These are phyloP conservation scores for Acromyrmex heyeri DNA, from an alignment of 1,140 invertebrate genomes.

Conservation along the genomic window DNA sequence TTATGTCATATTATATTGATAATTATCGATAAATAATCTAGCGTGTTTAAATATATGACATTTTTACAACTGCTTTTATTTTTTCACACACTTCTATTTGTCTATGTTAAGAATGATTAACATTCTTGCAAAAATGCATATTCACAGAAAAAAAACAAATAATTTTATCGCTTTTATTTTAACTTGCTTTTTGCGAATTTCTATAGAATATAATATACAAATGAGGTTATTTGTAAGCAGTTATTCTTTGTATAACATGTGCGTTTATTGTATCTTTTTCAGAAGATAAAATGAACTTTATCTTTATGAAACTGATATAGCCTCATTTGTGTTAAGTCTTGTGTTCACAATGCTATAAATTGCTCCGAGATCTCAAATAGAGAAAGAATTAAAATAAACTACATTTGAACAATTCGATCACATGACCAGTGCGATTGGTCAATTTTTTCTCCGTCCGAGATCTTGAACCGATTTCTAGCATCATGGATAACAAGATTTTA, in stretches of 20 bases:
- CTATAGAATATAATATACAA: constrained; percentile 56
- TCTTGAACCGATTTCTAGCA: too few species aligned
- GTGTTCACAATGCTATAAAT: too few species aligned
- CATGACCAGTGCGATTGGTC: too few species aligned
- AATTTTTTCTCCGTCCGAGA: too few species aligned
- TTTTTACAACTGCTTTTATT: constrained; percentile 61
- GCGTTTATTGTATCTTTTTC: background rate
- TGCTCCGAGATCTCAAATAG: too few species aligned
- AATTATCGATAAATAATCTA: constrained; percentile 14
- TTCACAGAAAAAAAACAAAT: constrained; percentile 24
- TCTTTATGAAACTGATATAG: constrained; percentile 36
- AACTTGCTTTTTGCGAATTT: constrained; percentile 66
- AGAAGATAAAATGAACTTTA: constrained; percentile 33
- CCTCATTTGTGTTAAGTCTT: constrained; percentile 42
- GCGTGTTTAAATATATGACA: constrained; percentile 39
- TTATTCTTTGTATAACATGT: background rate
- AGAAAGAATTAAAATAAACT: too few species aligned
- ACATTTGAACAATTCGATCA: too few species aligned
- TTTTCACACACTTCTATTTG: constrained; percentile 63
- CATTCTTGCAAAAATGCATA: constrained; percentile 53
- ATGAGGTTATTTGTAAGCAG: constrained; percentile 59
- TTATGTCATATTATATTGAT: constrained; percentile 6
- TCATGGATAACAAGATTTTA: background rate
- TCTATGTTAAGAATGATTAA: constrained; percentile 68
- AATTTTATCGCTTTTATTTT: constrained; percentile 60